phyloP scores from a whole-genome alignment of 2,888 invertebrate genomes.

The Philopedon plagiatum region DNA sequence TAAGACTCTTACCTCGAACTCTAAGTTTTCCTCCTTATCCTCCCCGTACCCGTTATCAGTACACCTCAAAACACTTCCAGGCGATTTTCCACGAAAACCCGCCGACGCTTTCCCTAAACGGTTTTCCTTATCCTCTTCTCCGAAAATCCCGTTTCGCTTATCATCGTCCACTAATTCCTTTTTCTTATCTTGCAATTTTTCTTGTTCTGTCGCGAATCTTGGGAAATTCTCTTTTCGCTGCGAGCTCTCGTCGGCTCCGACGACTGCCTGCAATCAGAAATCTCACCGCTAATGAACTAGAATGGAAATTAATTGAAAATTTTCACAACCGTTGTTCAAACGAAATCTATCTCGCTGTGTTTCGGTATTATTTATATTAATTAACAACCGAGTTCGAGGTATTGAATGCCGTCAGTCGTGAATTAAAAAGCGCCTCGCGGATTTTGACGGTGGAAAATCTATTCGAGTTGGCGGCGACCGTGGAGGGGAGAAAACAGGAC shows the following conservation, averaged over 20 bases:
- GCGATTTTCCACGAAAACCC: constrained; percentile 18
- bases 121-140: constrained; percentile 20
- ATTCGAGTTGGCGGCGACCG: constrained; percentile 4
- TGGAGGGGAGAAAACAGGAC: constrained; percentile 39
- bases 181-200: constrained; percentile 4
- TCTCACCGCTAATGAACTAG: not conserved
- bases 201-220: not conserved
- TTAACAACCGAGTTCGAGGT: not conserved
- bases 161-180: constrained; percentile 16
- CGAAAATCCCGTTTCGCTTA: constrained; percentile 13
- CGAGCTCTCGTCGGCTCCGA: too few relatives aligned
- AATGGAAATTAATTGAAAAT: not conserved
- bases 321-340: not conserved
- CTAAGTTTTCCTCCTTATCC: constrained; percentile 12
- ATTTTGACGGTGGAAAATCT: constrained; percentile 16
- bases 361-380: not conserved
- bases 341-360: not conserved
- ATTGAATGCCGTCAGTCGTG: not conserved
- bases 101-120: constrained; percentile 10
- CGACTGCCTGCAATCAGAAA: not conserved
- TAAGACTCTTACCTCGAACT: constrained; percentile 9
- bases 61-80: constrained; percentile 20
- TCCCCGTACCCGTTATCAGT: constrained; percentile 45
- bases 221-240: not conserved
- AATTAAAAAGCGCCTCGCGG: not conserved